Conservation (phyloP, 2,888 invertebrate species). For the Lasioglossum calceatum region DNA sequence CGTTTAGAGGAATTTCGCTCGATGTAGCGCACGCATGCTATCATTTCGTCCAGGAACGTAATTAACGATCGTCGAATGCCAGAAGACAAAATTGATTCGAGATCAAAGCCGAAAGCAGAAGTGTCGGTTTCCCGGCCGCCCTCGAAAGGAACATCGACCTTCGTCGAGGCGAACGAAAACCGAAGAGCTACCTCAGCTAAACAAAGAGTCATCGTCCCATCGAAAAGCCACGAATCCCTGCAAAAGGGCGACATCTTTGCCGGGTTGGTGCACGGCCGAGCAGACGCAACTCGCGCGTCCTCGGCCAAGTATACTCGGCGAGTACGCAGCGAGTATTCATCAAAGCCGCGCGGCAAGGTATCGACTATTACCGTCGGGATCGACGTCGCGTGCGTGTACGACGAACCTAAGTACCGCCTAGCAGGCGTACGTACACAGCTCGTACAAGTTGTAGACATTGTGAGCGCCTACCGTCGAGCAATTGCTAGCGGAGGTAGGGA, state of each 20-base stretch:
- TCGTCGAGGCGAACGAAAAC: background rate
- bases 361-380: slow-evolving; percentile 1
- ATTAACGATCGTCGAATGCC: background rate
- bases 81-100: background rate
- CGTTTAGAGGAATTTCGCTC: no score
- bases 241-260: slow-evolving; percentile 13
- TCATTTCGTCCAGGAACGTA: no score
- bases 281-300: background rate
- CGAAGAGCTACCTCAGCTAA: background rate
- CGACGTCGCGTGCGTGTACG: background rate
- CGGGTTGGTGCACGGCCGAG: background rate
- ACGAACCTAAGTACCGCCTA: slow-evolving; percentile 24
- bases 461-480: slow-evolving; percentile 38
- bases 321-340: background rate
- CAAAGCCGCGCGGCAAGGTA: background rate
- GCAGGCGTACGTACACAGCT: slow-evolving; percentile 42
- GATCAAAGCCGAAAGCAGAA: background rate
- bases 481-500: slow-evolving; percentile 46
- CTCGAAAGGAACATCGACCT: slow-evolving; percentile 3
- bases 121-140: background rate
- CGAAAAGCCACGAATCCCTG: background rate
- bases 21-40: no score
- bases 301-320: background rate
- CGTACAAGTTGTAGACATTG: slow-evolving; percentile 41
- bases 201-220: slow-evolving; percentile 11